These are phyloP conservation scores for Dasyornis broadbenti DNA, from an alignment of 2,113 vertebrate species.

Conservation along the genomic window DNA sequence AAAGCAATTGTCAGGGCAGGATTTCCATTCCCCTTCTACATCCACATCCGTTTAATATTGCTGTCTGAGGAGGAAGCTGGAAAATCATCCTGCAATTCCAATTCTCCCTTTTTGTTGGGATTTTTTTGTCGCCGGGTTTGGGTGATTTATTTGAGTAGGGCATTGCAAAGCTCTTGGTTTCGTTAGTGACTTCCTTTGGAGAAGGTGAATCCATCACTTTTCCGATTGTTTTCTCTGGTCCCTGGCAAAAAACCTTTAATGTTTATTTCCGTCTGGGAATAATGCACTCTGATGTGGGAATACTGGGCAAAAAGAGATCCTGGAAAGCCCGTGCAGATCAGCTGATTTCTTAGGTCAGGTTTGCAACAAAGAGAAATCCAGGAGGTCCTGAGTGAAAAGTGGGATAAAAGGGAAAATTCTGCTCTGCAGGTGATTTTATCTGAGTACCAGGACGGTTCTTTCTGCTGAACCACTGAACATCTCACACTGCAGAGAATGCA, in stretches of 20 bases:
- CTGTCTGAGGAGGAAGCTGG: neutral
- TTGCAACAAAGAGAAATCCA: neutral
- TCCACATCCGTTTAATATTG: neutral
- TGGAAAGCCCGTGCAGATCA: neutral
- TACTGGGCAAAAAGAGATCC: neutral
- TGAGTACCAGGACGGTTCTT: neutral
- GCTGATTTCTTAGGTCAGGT: neutral
- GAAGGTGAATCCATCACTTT: neutral
- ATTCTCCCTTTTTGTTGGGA: neutral
- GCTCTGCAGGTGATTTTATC: neutral
- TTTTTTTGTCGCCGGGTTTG: neutral
- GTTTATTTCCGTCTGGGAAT: neutral
- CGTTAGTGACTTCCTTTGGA: neutral
- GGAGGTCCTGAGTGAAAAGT: neutral
- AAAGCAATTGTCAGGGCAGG: neutral
- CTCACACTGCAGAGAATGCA: neutral
- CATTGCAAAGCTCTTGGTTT: neutral
- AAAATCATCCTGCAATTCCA: neutral
- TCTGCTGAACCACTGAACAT: neutral
- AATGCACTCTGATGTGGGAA: neutral
- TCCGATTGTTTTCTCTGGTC: neutral
- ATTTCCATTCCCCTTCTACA: neutral
- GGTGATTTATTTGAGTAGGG: neutral
- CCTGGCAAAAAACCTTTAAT: neutral
- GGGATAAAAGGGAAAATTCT: neutral